These are phyloP conservation scores for Theonella swinhoei DNA, from an alignment of 37 sponge, comb jelly and placozoan genomes.

Conservation along the genomic window DNA sequence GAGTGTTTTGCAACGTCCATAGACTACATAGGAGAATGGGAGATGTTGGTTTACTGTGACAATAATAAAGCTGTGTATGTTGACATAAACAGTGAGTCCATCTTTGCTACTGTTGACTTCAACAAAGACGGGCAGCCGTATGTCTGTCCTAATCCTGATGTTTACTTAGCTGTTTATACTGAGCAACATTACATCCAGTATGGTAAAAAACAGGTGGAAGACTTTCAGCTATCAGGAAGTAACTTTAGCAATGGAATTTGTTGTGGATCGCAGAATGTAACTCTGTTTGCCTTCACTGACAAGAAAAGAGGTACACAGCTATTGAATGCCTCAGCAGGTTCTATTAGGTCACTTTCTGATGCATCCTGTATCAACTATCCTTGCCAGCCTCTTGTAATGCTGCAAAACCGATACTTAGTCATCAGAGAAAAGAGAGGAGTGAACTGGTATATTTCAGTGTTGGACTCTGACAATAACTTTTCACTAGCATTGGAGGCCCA, in stretches of 20 bases:
- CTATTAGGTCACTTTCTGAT: neutral
- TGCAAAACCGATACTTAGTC: neutral
- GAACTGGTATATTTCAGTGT: neutral
- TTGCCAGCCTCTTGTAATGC: neutral
- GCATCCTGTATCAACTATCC: neutral
- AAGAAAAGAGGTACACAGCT: neutral
- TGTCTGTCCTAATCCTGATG: constrained; percentile 6
- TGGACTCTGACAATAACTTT: neutral
- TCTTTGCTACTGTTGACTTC: neutral
- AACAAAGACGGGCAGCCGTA: neutral
- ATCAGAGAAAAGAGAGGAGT: neutral
- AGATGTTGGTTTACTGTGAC: constrained; percentile 11
- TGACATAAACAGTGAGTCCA: neutral
- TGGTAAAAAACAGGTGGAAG: neutral
- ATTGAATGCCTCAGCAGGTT: neutral
- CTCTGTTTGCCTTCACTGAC: neutral
- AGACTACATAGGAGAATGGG: neutral
- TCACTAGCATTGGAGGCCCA: neutral
- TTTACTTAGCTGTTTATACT: neutral
- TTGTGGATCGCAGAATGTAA: neutral
- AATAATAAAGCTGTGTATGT: neutral
- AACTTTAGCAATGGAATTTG: neutral
- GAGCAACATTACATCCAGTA: neutral
- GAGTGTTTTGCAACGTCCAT: neutral
- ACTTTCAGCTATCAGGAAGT: neutral